These are phyloP conservation scores for Sinopyrophorus schimmeli DNA, from an alignment of 2,888 invertebrate species.

Conservation along the genomic window DNA sequence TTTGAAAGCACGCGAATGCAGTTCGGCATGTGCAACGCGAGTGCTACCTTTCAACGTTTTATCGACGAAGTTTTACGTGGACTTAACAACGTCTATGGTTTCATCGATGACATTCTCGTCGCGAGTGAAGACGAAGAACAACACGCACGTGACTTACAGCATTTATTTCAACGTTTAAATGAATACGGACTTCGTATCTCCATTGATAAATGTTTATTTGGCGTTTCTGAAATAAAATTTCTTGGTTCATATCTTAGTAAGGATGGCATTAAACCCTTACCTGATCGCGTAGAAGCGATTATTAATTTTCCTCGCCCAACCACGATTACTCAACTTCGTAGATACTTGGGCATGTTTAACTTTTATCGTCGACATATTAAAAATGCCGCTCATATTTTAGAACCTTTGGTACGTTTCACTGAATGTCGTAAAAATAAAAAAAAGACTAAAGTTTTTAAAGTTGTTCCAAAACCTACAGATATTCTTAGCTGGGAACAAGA, in stretches of 20 bases:
- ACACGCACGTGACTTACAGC: neutral
- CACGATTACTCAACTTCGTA: neutral
- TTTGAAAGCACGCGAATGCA: no score
- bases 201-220: neutral
- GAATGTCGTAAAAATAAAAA: neutral
- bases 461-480: conserved; percentile 32
- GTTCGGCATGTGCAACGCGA: neutral
- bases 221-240: neutral
- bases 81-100: no score
- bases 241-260: neutral
- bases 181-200: neutral
- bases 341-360: neutral
- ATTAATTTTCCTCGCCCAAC: neutral
- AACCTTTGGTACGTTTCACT: neutral
- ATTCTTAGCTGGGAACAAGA: no score
- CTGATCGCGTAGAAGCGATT: neutral
- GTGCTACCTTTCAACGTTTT: conserved; percentile 2
- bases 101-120: conserved; percentile 4
- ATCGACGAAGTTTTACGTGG: neutral
- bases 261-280: neutral
- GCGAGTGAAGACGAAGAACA: no score
- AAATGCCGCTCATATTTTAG: neutral
- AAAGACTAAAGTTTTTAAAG: conserved; percentile 33
- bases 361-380: neutral
- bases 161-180: neutral